Percentiles rank a stretch among this genome's conserved stretches.
Evolutionary conservation across 2,113 vertebrate genomes (phyloP).

Genomic region (Chloropsis cyanopogon): DNA sequence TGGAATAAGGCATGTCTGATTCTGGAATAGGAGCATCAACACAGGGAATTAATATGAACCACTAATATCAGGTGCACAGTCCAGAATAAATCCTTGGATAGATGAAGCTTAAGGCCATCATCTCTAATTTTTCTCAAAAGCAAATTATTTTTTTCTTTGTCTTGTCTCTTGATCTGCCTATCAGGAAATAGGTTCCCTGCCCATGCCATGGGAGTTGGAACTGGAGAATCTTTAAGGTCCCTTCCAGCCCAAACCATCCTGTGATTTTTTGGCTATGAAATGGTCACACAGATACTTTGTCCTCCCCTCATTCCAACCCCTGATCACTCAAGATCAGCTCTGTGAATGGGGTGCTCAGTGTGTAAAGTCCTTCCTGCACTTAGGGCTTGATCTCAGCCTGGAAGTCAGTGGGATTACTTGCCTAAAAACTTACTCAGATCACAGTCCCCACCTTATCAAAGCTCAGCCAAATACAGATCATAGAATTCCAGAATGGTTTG

Average conservation of each 20-base stretch:
- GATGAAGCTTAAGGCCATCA: constrained; percentile 8
- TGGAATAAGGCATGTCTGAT: constrained; percentile 17
- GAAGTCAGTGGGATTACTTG: background rate
- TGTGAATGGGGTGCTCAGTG: background rate
- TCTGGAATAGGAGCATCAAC: constrained; percentile 57
- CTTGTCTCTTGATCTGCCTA: background rate
- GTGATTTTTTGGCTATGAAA: background rate
- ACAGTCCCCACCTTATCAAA: background rate
- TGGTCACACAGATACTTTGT: background rate
- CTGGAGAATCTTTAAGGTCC: background rate
- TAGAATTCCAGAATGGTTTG: background rate
- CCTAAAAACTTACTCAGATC: background rate
- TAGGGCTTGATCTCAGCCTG: background rate
- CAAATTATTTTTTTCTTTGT: background rate
- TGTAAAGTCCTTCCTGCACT: background rate
- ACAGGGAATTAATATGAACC: constrained; percentile 38
- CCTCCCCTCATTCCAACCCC: background rate
- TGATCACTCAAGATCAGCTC: background rate
- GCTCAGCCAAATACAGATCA: background rate
- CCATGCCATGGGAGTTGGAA: background rate
- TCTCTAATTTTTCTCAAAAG: background rate
- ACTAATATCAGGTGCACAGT: constrained; percentile 4
- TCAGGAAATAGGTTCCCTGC: background rate
- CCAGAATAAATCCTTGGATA: constrained; percentile 5
- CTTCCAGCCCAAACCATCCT: background rate